These are phyloP conservation scores for Apodemia duryi DNA, from an alignment of 2,888 invertebrate species.

Conservation along the genomic window DNA sequence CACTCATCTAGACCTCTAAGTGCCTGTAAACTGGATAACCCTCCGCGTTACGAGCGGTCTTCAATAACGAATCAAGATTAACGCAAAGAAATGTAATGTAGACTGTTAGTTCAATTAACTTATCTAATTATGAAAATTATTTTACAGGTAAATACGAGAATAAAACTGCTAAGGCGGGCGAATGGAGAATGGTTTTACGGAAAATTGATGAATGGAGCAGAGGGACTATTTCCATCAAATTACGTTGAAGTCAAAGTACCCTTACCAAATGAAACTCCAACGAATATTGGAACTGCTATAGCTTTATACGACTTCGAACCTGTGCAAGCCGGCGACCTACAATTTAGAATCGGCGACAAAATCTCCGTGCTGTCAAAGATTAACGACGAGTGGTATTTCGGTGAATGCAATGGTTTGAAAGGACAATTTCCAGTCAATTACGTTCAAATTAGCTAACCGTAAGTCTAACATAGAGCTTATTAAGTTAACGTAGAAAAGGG, in stretches of 20 bases:
- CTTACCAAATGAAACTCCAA: slow-evolving; percentile 61
- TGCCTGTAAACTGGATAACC: too few species aligned
- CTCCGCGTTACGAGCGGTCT: too few species aligned
- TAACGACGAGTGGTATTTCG: slow-evolving; percentile 88
- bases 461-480: slow-evolving; percentile 31
- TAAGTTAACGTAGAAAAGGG: neutral
- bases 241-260: slow-evolving; percentile 89
- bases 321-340: slow-evolving; percentile 69
- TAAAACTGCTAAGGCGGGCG: slow-evolving; percentile 83
- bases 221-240: slow-evolving; percentile 90
- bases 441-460: slow-evolving; percentile 77
- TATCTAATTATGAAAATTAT: slow-evolving; percentile 18
- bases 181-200: slow-evolving; percentile 91
- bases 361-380: slow-evolving; percentile 83
- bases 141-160: slow-evolving; percentile 84
- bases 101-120: neutral
- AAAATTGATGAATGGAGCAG: slow-evolving; percentile 79
- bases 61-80: too few species aligned
- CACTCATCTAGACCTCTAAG: too few species aligned
- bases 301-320: slow-evolving; percentile 87
- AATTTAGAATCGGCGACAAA: slow-evolving; percentile 54
- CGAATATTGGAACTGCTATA: slow-evolving; percentile 61
- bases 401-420: slow-evolving; percentile 81
- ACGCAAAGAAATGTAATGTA: too few species aligned
- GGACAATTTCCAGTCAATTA: slow-evolving; percentile 91